Percentiles rank a stretch among this genome's conserved stretches.
These are phyloP conservation scores for Papilio polytes DNA, from an alignment of 1,140 invertebrate genomes.

Conservation along the genomic window DNA sequence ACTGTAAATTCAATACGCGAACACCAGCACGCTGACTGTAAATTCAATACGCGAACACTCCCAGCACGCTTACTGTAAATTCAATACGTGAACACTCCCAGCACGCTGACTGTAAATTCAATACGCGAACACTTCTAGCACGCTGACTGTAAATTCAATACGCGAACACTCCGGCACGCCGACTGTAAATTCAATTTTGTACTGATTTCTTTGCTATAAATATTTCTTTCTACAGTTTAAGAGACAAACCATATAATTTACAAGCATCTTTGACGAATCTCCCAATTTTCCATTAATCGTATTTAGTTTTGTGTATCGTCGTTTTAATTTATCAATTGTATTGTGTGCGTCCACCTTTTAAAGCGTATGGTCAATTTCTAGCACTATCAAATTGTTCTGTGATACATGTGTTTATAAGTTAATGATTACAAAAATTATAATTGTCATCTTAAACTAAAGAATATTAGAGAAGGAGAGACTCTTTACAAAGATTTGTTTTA, in stretches of 20 bases:
- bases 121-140: no score
- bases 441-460: slow-evolving; percentile 35
- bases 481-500: background rate
- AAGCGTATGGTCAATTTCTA: slow-evolving; percentile 78
- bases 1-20: background rate
- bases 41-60: no score
- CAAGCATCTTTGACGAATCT: slow-evolving; percentile 9
- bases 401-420: slow-evolving; percentile 79
- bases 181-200: no score
- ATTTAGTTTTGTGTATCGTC: slow-evolving; percentile 36
- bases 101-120: no score
- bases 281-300: slow-evolving; percentile 36
- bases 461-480: slow-evolving; percentile 32
- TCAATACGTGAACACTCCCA: background rate
- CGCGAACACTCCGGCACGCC: background rate
- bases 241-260: background rate
- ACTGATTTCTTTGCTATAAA: background rate
- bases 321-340: slow-evolving; percentile 38
- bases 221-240: no score
- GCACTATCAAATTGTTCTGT: slow-evolving; percentile 82
- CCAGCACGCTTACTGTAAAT: no score
- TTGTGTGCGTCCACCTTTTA: slow-evolving; percentile 61
- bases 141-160: no score
- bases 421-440: slow-evolving; percentile 52
- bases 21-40: no score